phyloP scores from a whole-genome alignment of 2,888 invertebrate genomes.

The Marronus borbonicus region DNA sequence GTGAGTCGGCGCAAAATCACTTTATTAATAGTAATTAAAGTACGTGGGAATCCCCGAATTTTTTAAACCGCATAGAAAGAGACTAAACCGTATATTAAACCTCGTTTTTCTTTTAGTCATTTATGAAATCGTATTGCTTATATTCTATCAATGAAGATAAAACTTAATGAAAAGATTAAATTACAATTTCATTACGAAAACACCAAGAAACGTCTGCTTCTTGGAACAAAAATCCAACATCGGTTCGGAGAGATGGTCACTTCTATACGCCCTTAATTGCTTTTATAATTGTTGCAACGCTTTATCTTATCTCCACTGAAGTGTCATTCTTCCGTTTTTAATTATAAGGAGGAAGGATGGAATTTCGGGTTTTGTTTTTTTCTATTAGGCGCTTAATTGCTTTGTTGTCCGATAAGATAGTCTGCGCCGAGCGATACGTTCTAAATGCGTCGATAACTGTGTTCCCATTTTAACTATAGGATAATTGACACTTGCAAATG shows the following conservation, averaged over 20 bases:
- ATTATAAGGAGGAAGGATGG: constrained; percentile 38
- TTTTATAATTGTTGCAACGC: constrained; percentile 28
- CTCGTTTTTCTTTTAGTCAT: no score
- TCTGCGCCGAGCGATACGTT: neutral
- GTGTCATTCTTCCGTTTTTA: constrained; percentile 40
- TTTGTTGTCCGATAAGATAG: constrained; percentile 33
- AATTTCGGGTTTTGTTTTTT: constrained; percentile 31
- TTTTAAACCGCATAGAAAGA: no score
- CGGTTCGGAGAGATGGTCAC: neutral
- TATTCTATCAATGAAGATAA: no score
- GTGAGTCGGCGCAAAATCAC: no score
- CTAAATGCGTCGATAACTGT: neutral
- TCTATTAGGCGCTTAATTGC: constrained; percentile 35
- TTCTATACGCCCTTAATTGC: constrained; percentile 30
- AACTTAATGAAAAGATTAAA: no score
- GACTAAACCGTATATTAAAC: no score
- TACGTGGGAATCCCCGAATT: no score
- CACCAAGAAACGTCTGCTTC: neutral
- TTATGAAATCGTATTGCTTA: no score
- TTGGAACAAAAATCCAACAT: neutral
- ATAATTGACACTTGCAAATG: neutral
- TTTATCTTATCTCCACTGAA: constrained; percentile 34
- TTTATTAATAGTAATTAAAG: no score
- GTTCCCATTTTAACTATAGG: neutral
- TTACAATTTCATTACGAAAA: no score